Evolutionary conservation across 1,140 invertebrate genomes (phyloP).

Genomic region (Ceratina calcarata): DNA sequence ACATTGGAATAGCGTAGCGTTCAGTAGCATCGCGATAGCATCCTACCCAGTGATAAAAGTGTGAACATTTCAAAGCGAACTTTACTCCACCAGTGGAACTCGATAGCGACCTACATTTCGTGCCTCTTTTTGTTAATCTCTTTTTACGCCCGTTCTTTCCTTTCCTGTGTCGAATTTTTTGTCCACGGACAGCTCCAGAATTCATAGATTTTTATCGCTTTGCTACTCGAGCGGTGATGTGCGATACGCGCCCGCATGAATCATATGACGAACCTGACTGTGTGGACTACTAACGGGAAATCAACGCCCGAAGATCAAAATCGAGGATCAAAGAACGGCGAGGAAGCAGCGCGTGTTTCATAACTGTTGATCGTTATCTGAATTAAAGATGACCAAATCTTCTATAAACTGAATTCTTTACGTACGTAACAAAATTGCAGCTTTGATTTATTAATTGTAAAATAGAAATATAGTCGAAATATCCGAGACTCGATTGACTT

Average conservation of each 20-base stretch:
- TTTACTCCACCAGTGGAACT: slow-evolving; percentile 6
- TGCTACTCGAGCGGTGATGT: slow-evolving; percentile 11
- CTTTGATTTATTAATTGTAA: too few species aligned
- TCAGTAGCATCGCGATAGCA: neutral
- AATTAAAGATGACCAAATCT: slow-evolving; percentile 45
- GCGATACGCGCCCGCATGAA: slow-evolving; percentile 11
- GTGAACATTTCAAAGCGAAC: slow-evolving; percentile 32
- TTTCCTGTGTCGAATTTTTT: neutral
- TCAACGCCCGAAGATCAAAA: slow-evolving; percentile 8
- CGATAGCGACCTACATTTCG: slow-evolving; percentile 26
- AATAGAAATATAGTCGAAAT: too few species aligned
- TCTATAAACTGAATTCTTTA: too few species aligned
- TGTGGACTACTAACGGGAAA: neutral
- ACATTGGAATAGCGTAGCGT: neutral
- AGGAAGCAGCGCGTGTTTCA: slow-evolving; percentile 37
- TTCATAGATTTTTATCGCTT: slow-evolving; percentile 41
- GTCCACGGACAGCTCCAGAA: neutral
- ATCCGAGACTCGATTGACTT: too few species aligned
- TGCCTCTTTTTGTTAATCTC: neutral
- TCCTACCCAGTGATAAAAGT: slow-evolving; percentile 20
- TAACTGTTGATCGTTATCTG: slow-evolving; percentile 27
- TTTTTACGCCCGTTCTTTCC: neutral
- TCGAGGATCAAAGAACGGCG: slow-evolving; percentile 30
- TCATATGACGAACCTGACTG: neutral
- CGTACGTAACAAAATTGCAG: too few species aligned